phyloP scores from a whole-genome alignment of 2,888 invertebrate species.

The Gortyna flavago region DNA sequence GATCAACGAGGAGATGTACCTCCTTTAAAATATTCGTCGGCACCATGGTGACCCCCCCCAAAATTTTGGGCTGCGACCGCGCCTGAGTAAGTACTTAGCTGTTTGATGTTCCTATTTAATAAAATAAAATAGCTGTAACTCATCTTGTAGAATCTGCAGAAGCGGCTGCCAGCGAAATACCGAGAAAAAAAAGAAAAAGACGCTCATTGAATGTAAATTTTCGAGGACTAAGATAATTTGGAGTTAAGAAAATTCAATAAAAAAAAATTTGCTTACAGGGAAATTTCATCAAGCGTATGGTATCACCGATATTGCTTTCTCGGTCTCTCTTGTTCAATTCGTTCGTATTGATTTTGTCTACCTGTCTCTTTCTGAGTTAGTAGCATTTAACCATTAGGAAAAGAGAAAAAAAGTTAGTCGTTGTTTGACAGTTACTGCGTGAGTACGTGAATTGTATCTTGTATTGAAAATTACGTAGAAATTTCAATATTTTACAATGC shows the following conservation, averaged over 20 bases:
- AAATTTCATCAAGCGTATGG: slow-evolving; percentile 30
- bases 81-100: too few relatives aligned
- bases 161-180: not conserved
- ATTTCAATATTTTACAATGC: slow-evolving; percentile 77
- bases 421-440: slow-evolving; percentile 65
- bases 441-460: slow-evolving; percentile 47
- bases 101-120: not conserved
- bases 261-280: slow-evolving; percentile 14
- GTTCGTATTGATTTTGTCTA: slow-evolving; percentile 63
- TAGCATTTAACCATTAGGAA: slow-evolving; percentile 16
- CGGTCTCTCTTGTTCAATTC: slow-evolving; percentile 43
- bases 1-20: too few relatives aligned
- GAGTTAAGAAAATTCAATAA: not conserved
- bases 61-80: too few relatives aligned
- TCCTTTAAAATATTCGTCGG: too few relatives aligned
- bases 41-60: too few relatives aligned
- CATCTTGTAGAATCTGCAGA: not conserved
- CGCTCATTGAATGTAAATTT: not conserved
- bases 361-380: slow-evolving; percentile 53
- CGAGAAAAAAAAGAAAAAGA: too few relatives aligned
- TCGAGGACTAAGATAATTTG: not conserved
- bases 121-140: not conserved
- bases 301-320: slow-evolving; percentile 58
- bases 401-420: slow-evolving; percentile 68
- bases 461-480: slow-evolving; percentile 30